A percentile compares a stretch with the other conserved stretches of the same genome.
phyloP scores from a whole-genome alignment of 2,888 invertebrate species.

The Taenaris catops region DNA sequence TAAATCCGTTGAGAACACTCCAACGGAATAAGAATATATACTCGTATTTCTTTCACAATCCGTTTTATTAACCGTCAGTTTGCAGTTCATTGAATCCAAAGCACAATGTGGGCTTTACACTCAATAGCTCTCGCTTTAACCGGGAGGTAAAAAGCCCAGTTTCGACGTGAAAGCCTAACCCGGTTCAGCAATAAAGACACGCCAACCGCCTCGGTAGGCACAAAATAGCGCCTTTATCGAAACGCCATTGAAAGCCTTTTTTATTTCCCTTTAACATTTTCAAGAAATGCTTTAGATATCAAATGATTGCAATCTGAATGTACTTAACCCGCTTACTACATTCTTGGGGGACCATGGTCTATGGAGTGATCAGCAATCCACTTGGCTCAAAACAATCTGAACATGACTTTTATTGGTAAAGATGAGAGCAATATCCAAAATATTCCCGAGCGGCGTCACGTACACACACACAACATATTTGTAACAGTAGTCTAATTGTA shows the following conservation, averaged over 20 bases:
- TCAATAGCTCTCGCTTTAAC: conserved; percentile 43
- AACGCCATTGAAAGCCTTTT: conserved; percentile 11
- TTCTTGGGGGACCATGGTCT: too few relatives aligned
- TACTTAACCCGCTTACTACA: too few relatives aligned
- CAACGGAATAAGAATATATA: conserved; percentile 4
- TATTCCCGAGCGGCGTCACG: too few relatives aligned
- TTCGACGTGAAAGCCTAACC: conserved; percentile 52
- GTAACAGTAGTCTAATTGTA: too few relatives aligned
- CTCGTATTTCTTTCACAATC: conserved; percentile 17
- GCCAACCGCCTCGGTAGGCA: conserved; percentile 13
- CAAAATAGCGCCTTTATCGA: conserved; percentile 12
- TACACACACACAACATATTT: too few relatives aligned
- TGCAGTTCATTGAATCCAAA: conserved; percentile 37
- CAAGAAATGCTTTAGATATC: conserved; percentile 6
- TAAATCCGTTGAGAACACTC: conserved; percentile 8
- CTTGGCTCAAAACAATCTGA: too few relatives aligned
- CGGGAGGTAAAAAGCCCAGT: conserved; percentile 49
- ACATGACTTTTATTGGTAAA: too few relatives aligned
- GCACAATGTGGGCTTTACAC: conserved; percentile 39
- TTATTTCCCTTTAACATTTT: conserved; percentile 5
- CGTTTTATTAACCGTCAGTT: conserved; percentile 18
- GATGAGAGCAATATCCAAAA: too few relatives aligned
- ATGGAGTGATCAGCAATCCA: too few relatives aligned
- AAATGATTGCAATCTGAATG: conserved; percentile 7
- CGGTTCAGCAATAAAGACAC: conserved; percentile 33